Evolutionary conservation across 2,797 vertebrate species (phyloP).

Genomic region (Coendou prehensilis): DNA sequence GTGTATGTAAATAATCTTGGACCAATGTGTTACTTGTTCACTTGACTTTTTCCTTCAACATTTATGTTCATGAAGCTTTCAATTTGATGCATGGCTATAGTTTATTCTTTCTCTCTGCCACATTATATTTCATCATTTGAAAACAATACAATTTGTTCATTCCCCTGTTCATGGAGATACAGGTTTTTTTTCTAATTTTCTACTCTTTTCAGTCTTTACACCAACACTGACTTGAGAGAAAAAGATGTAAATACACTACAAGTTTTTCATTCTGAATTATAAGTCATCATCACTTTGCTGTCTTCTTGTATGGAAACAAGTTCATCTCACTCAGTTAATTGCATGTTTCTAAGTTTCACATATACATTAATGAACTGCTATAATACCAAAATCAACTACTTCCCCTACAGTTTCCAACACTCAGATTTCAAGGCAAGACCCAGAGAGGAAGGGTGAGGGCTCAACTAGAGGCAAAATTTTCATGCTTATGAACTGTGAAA

Average conservation of each 20-base stretch:
- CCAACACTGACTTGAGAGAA: neutral
- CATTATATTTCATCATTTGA: conserved; percentile 17
- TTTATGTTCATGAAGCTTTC: neutral
- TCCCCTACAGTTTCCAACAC: neutral
- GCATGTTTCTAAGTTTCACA: neutral
- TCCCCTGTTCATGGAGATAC: neutral
- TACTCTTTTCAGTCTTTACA: conserved; percentile 16
- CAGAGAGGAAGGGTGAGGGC: neutral
- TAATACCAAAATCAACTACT: neutral
- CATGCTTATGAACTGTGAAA: neutral
- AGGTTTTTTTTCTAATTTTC: neutral
- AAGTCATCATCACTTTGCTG: neutral
- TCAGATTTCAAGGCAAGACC: conserved; percentile 21
- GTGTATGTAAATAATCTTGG: neutral
- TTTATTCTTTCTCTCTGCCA: conserved; percentile 15
- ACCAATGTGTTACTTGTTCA: neutral
- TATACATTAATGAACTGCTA: neutral
- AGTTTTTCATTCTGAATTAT: neutral
- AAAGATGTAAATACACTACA: neutral
- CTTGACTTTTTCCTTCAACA: neutral
- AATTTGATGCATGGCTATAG: neutral
- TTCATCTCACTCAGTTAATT: neutral
- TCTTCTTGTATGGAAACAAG: neutral
- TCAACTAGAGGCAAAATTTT: neutral
- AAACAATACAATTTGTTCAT: neutral